Conservation (phyloP, 2,888 invertebrate species). For the Erebia palarica region DNA sequence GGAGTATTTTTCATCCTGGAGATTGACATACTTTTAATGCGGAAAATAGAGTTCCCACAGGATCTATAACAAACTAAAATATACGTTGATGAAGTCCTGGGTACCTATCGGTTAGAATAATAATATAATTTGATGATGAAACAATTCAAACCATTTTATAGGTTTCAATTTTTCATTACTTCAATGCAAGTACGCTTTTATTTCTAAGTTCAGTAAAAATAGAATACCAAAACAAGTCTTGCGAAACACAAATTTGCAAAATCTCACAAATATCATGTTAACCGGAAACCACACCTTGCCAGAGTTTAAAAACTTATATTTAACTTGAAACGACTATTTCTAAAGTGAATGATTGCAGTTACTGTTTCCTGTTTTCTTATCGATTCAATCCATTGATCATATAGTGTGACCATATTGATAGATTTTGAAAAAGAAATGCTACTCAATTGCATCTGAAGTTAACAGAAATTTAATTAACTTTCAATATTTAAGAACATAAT, state of each 20-base stretch:
- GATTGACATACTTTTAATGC: no score
- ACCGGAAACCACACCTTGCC: conserved; percentile 37
- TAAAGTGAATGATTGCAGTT: conserved; percentile 29
- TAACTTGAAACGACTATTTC: conserved; percentile 20
- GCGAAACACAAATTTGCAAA: conserved; percentile 12
- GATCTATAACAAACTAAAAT: no score
- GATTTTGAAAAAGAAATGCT: not conserved
- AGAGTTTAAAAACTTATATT: conserved; percentile 21
- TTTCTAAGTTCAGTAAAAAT: no score
- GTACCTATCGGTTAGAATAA: no score
- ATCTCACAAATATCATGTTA: conserved; percentile 42
- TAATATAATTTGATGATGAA: no score
- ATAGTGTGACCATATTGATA: conserved; percentile 47
- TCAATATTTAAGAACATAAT: not conserved
- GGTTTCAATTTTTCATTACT: no score
- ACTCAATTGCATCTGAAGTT: not conserved
- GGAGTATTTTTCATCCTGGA: no score
- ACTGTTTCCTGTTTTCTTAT: conserved; percentile 58
- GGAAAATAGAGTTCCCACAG: no score
- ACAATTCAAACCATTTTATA: no score
- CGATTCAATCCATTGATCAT: conserved; percentile 44
- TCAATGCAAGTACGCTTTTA: no score
- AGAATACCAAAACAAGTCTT: not conserved
- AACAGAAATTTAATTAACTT: not conserved
- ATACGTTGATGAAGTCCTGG: no score